These are phyloP conservation scores for Channa argus DNA, from an alignment of 2,113 vertebrate genomes.

Conservation along the genomic window DNA sequence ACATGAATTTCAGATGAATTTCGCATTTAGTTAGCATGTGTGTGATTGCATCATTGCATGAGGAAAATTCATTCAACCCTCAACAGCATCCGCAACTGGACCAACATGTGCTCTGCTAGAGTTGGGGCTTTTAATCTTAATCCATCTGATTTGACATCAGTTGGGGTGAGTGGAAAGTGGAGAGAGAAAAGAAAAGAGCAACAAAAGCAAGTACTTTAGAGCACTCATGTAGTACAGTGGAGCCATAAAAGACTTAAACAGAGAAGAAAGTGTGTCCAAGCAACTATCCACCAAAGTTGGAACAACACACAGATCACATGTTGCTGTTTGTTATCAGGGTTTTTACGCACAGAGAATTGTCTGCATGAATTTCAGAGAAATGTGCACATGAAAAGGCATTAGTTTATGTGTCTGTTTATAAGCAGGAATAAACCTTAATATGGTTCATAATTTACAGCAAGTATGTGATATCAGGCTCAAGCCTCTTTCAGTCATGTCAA, in stretches of 20 bases:
- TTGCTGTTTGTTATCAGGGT: conserved; percentile 1
- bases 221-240: conserved; percentile 32
- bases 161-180: too few species aligned
- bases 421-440: too few species aligned
- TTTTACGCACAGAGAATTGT: conserved; percentile 1
- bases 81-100: conserved; percentile 26
- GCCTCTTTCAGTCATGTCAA: too few species aligned
- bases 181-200: too few species aligned
- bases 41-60: background rate
- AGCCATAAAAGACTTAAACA: conserved; percentile 43
- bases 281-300: background rate
- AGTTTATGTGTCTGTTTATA: too few species aligned
- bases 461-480: too few species aligned
- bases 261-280: background rate
- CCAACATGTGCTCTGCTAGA: background rate
- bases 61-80: background rate
- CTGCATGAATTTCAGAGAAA: conserved; percentile 3
- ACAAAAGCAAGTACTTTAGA: too few species aligned
- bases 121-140: conserved; percentile 56
- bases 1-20: background rate
- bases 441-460: too few species aligned
- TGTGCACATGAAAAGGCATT: background rate
- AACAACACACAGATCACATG: background rate
- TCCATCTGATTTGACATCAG: too few species aligned
- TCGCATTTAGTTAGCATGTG: background rate